phyloP scores from a whole-genome alignment of 2,113 vertebrate genomes.

The Oxygymnocypris stewartii region DNA sequence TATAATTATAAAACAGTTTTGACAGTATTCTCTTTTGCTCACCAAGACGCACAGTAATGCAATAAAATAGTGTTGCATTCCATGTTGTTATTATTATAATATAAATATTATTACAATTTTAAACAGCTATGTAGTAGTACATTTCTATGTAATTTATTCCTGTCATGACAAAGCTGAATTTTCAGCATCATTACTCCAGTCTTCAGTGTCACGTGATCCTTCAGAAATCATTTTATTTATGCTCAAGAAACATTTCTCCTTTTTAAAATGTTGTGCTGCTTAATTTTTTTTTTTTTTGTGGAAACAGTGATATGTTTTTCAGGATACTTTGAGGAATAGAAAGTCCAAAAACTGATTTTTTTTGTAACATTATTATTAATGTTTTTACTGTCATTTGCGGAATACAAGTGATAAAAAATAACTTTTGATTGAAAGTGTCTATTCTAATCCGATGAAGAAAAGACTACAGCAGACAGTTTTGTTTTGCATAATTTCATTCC shows the following conservation, averaged over 20 bases:
- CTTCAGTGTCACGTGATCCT: neutral
- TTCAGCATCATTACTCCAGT: neutral
- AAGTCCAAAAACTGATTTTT: neutral
- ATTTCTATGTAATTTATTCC: neutral
- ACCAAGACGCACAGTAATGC: too few species aligned
- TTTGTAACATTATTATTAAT: neutral
- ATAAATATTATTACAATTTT: neutral
- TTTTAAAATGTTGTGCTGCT: neutral
- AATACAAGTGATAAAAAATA: neutral
- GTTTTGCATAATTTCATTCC: constrained; percentile 66
- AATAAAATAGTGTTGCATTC: too few species aligned
- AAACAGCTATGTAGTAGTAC: neutral
- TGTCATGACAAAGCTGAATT: neutral
- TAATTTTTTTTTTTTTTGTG: neutral
- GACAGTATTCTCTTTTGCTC: neutral
- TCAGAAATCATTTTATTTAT: neutral
- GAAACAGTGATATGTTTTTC: neutral
- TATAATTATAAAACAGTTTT: neutral
- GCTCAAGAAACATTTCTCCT: neutral
- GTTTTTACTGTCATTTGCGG: neutral
- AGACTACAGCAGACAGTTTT: constrained; percentile 39
- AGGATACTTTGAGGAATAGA: neutral
- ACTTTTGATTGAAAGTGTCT: neutral
- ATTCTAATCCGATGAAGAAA: neutral
- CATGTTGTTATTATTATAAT: too few species aligned